Conservation (phyloP, 2,888 invertebrate genomes). For the Drosophila phalerata region DNA sequence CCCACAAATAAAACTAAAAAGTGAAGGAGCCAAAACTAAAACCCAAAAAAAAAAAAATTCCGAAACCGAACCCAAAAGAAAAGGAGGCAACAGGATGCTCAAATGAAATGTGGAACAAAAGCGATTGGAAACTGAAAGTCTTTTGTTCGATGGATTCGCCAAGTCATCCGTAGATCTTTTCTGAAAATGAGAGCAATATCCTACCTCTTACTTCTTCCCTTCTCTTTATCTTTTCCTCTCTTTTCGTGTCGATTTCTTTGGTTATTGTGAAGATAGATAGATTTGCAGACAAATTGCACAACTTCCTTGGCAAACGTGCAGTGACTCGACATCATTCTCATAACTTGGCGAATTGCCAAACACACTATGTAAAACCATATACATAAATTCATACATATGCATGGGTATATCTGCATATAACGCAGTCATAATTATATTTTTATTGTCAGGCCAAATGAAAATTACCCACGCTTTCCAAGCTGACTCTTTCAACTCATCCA, state of each 20-base stretch:
- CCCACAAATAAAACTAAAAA: slow-evolving; percentile 39
- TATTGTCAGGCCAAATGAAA: slow-evolving; percentile 63
- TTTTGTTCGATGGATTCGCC: slow-evolving; percentile 50
- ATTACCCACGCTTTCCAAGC: slow-evolving; percentile 71
- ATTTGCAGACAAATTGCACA: slow-evolving; percentile 59
- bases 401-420: slow-evolving; percentile 46
- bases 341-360: slow-evolving; percentile 46
- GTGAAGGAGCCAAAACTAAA: slow-evolving; percentile 27
- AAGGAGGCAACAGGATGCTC: slow-evolving; percentile 58
- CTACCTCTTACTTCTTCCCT: not conserved
- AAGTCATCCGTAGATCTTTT: slow-evolving; percentile 62
- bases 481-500: slow-evolving; percentile 29
- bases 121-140: slow-evolving; percentile 64
- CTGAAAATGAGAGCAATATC: slow-evolving; percentile 22
- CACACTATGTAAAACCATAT: slow-evolving; percentile 15
- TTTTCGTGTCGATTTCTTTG: not conserved
- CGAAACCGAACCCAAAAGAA: slow-evolving; percentile 26
- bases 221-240: not conserved
- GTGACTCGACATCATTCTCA: slow-evolving; percentile 69
- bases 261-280: slow-evolving; percentile 6
- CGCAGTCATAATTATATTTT: slow-evolving; percentile 67
- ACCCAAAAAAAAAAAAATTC: slow-evolving; percentile 15
- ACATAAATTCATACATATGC: slow-evolving; percentile 11
- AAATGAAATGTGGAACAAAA: slow-evolving; percentile 56
- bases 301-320: slow-evolving; percentile 52